Base-by-base conservation (phyloP, 2,113 vertebrate species). In the Oreochromis tanganicae region DNA sequence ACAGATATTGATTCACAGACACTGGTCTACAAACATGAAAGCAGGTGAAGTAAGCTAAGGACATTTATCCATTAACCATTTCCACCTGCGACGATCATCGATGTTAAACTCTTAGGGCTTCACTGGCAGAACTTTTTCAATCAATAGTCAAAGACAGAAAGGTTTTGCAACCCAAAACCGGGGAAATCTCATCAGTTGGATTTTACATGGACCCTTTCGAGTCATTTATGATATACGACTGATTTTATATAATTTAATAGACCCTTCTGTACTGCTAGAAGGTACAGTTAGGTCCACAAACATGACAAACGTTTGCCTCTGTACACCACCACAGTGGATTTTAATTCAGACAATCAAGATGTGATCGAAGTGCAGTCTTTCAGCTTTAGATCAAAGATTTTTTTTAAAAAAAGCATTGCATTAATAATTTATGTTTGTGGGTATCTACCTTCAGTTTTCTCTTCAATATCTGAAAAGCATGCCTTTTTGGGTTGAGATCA, bases 1-100 rank as follows among this genome's bases (percentile, higher is more conserved):
- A 46, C 54, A 85, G 21, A 75, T 88, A 92, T 85, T 88, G 91
- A 92, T 92, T 90, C n/a, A 50, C 34, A 82, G 88, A 86, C 21
- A 43, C 32, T 36, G 59, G 56, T 87, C 82, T 87, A 55, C 55
- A 90, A 90, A 88, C 84, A 83, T 84, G 48, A 68, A 54, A 59
- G 50, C 27, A 84, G 61, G 14, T 13, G 16, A 85, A 61, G 17
- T 82, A 54, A 81, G 59, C 88, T 57, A 88, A 90, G 78, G 61
- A 79, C 6, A 84, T 89, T 59, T 85, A 81, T 75, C 56, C 52
- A 92, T 89, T 89, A 54, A 48, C 46, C 81, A 87, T 52, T 59
- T 83, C 36, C 38, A 56, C 50, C 29, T 87, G 73, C 82, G 46
- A 81, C 11, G 5, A 85, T 17, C 36, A 3, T 84, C 50, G 2